Evolutionary conservation across 2,888 invertebrate species (phyloP).

Genomic region (Tetramorium bicarinatum): DNA sequence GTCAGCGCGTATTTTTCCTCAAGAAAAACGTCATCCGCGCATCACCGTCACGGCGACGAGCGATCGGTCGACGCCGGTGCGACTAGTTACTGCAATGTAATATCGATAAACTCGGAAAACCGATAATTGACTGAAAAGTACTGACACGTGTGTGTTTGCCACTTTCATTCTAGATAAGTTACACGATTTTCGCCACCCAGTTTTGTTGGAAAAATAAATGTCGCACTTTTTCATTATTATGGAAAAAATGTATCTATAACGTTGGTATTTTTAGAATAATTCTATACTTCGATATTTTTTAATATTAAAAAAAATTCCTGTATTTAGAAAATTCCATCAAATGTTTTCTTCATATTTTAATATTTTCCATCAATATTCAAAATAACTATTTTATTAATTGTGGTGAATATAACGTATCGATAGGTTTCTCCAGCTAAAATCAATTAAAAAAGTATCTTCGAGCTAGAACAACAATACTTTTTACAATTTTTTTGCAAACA

Average conservation of each 20-base stretch:
- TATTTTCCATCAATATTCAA: not conserved
- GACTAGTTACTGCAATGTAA: slow-evolving; percentile 40
- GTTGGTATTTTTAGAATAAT: not conserved
- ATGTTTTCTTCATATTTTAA: not conserved
- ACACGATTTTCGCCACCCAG: slow-evolving; percentile 15
- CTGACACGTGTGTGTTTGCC: slow-evolving; percentile 19
- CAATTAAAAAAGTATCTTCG: not conserved
- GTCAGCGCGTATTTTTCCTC: slow-evolving; percentile 27
- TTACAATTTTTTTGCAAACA: not conserved
- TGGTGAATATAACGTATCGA: not conserved
- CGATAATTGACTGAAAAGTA: slow-evolving; percentile 51
- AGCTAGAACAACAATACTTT: not conserved
- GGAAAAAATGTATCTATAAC: not conserved
- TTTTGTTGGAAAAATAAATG: slow-evolving; percentile 6
- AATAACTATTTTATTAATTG: not conserved
- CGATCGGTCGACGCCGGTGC: slow-evolving; percentile 22
- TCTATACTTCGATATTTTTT: not conserved
- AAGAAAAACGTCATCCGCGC: slow-evolving; percentile 28
- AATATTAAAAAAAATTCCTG: not conserved
- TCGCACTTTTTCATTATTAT: not conserved
- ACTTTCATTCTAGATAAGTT: slow-evolving; percentile 29
- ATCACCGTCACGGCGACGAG: slow-evolving; percentile 24
- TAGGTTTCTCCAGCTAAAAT: not conserved
- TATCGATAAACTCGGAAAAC: slow-evolving; percentile 39
- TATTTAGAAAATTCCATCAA: not conserved